These are phyloP conservation scores for Sebastolobus alascanus DNA, from an alignment of 2,797 vertebrate species.

Conservation along the genomic window DNA sequence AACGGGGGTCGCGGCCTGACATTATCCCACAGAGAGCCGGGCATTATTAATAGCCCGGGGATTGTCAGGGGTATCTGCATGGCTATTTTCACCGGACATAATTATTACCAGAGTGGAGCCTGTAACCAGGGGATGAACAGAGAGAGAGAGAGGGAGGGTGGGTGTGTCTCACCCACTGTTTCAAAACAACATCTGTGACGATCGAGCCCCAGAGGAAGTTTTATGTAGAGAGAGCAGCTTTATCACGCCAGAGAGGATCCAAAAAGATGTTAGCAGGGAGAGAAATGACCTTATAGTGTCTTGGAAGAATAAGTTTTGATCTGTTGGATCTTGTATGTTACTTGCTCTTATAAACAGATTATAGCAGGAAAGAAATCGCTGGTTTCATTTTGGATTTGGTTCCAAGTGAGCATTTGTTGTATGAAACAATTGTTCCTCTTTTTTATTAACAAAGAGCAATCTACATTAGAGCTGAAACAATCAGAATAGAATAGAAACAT, in stretches of 20 bases:
- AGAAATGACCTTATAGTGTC: neutral
- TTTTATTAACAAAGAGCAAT: neutral
- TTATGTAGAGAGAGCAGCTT: constrained; percentile 31
- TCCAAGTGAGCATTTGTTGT: neutral
- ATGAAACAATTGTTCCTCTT: neutral
- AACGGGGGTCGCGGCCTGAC: constrained; percentile 61
- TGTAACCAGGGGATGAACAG: constrained; percentile 55
- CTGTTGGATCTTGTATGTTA: neutral
- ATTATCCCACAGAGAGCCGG: constrained; percentile 70
- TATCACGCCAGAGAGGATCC: constrained; percentile 8
- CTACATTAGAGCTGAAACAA: neutral
- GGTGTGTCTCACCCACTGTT: constrained; percentile 36
- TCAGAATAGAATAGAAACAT: no score
- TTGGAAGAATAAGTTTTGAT: neutral
- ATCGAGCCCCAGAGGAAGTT: constrained; percentile 40
- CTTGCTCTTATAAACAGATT: neutral
- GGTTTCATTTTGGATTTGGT: neutral
- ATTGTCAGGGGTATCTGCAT: constrained; percentile 69
- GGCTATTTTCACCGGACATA: constrained; percentile 64
- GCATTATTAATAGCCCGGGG: constrained; percentile 76
- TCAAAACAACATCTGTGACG: constrained; percentile 62
- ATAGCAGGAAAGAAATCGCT: neutral
- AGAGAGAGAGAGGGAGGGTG: neutral
- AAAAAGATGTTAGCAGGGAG: constrained; percentile 16
- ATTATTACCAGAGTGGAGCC: constrained; percentile 66